Conservation (phyloP, 2,888 invertebrate genomes). For the Bugulina stolonifera region DNA sequence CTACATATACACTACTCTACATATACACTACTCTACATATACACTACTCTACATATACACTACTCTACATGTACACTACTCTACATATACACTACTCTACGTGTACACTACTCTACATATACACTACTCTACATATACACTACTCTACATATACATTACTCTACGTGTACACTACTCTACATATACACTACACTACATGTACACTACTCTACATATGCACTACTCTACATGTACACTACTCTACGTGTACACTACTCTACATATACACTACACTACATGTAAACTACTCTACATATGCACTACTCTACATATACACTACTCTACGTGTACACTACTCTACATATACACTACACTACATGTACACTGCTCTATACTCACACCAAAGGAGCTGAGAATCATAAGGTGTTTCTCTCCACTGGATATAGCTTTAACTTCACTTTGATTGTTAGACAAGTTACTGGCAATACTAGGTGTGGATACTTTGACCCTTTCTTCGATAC, state of each 20-base stretch:
- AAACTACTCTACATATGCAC: too few species aligned
- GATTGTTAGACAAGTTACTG: neutral
- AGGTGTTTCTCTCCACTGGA: slow-evolving; percentile 22
- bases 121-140: too few species aligned
- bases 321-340: neutral
- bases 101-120: neutral
- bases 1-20: too few species aligned
- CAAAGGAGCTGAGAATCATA: neutral
- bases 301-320: neutral
- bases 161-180: neutral
- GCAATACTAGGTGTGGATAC: neutral
- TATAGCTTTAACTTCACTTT: neutral
- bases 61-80: too few species aligned
- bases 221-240: too few species aligned
- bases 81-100: slow-evolving; percentile 1
- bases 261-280: neutral
- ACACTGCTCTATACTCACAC: neutral
- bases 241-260: neutral
- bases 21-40: neutral
- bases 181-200: neutral
- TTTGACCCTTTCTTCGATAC: neutral
- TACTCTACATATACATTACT: neutral
- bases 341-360: neutral
- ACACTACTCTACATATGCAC: too few species aligned
- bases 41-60: neutral